phyloP scores from a whole-genome alignment of 2,113 vertebrate genomes.

The Romanogobio albipinnatus region DNA sequence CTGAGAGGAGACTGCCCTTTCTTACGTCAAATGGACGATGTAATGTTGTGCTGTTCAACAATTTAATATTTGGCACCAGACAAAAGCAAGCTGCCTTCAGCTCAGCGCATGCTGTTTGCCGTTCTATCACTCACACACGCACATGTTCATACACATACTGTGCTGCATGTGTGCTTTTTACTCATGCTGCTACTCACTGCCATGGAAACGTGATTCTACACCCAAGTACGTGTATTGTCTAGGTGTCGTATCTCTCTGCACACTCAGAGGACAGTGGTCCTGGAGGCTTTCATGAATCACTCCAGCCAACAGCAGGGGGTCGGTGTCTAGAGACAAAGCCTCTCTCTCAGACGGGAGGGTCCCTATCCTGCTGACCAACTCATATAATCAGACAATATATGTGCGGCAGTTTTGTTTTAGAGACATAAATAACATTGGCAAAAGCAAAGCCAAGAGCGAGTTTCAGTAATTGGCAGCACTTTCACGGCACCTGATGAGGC shows the following conservation, averaged over 20 bases:
- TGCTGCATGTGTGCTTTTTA: constrained; percentile 65
- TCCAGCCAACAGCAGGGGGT: constrained; percentile 5
- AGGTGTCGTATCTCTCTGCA: constrained; percentile 62
- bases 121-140: constrained; percentile 6
- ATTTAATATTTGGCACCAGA: constrained; percentile 58
- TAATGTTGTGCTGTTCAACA: constrained; percentile 41
- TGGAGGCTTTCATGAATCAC: constrained; percentile 49
- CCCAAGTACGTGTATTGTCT: constrained; percentile 64
- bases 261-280: constrained; percentile 32
- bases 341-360: constrained; percentile 41
- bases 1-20: constrained; percentile 52
- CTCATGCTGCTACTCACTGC: constrained; percentile 68
- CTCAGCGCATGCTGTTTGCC: constrained; percentile 60
- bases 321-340: constrained; percentile 54
- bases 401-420: neutral
- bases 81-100: constrained; percentile 56
- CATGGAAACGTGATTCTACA: constrained; percentile 72
- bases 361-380: neutral
- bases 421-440: neutral
- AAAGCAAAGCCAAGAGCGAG: neutral
- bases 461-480: neutral
- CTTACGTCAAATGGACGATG: constrained; percentile 26
- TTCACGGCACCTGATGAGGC: constrained; percentile 2
- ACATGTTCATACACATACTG: constrained; percentile 10
- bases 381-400: neutral